Evolutionary conservation across 2,888 invertebrate species (phyloP), one percentile per base, ranked within the genome.

Genomic region (Hetaerina titia): DNA sequence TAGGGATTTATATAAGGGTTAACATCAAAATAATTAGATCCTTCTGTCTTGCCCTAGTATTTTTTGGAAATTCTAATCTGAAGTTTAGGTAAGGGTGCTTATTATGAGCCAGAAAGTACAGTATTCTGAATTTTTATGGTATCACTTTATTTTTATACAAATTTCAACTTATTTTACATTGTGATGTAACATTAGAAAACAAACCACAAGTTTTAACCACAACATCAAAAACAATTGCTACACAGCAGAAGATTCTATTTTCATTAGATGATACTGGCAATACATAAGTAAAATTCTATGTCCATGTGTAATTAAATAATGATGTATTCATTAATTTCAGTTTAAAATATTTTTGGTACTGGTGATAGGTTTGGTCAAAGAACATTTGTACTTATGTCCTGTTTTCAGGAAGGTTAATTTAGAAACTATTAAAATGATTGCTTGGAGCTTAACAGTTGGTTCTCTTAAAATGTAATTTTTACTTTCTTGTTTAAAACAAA

Each of bases 61-160:
- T 15, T 60, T 60, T 60, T 60, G 6, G 6, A 45, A 45, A 45
- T 45, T 45, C 45, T 45, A 45, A 45, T 4, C 2, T 45, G 45
- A 45, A 45, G 4, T 45, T 45, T 45, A 45, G 45, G 45, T 45
- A 45, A 45, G 45, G 4, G 45, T 45, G 45, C 45, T 45, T 45
- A 45, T 45, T 45, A 45, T 45, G 45, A 4, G 45, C 4, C 45
- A 45, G 45, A 4, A 45, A 45, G 45, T 45, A 45, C 45, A 45
- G 45, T 45, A 45, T 45, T 45, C 45, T 45, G 45, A 25, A 31
- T 31, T 31, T 81, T 81, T 13, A 81, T 81, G 31, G 31, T 81
- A 81, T 81, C 81, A 81, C 31, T 81, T 81, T 81, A 81, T 81
- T 81, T 81, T 81, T 81, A 81, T 81, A 81, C 81, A 81, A 81